phyloP scores from a whole-genome alignment of 1,140 invertebrate genomes.

The Zaprionus tsacasi region DNA sequence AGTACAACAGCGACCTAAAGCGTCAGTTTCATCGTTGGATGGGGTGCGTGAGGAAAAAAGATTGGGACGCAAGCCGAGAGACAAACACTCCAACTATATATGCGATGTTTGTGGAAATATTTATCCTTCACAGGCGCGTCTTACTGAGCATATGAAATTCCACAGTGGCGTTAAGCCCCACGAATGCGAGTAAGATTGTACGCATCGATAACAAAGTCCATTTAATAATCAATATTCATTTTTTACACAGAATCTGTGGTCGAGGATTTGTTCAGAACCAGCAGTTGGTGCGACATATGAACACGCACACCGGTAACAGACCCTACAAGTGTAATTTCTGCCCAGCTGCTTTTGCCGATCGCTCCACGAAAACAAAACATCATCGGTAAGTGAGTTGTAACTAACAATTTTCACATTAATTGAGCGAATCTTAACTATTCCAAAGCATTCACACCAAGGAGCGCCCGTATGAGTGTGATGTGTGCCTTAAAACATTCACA shows the following conservation, averaged over 20 bases:
- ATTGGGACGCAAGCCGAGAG: conserved; percentile 56
- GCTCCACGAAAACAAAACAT: conserved; percentile 86
- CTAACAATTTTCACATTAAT: background rate
- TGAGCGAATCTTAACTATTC: background rate
- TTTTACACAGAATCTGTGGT: conserved; percentile 67
- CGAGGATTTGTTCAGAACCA: conserved; percentile 76
- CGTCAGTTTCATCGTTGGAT: background rate
- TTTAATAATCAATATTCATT: background rate
- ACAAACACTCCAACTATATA: conserved; percentile 65
- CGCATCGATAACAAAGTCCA: background rate
- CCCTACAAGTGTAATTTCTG: conserved; percentile 90
- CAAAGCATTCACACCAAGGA: conserved; percentile 89
- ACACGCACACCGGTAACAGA: conserved; percentile 77
- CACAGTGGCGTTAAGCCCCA: conserved; percentile 76
- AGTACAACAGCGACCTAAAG: conserved; percentile 3
- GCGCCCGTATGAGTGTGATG: conserved; percentile 88
- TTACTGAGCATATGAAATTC: conserved; percentile 80
- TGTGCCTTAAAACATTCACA: conserved; percentile 89
- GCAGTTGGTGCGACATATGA: conserved; percentile 79
- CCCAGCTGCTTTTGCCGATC: conserved; percentile 88
- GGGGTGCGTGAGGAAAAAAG: conserved; percentile 35
- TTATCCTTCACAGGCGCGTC: conserved; percentile 71
- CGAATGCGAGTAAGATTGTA: conserved; percentile 76
- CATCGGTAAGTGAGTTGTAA: conserved; percentile 80
- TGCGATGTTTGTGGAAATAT: conserved; percentile 82